Conservation (phyloP, 2,888 invertebrate genomes). For the Tipula lateralis region DNA sequence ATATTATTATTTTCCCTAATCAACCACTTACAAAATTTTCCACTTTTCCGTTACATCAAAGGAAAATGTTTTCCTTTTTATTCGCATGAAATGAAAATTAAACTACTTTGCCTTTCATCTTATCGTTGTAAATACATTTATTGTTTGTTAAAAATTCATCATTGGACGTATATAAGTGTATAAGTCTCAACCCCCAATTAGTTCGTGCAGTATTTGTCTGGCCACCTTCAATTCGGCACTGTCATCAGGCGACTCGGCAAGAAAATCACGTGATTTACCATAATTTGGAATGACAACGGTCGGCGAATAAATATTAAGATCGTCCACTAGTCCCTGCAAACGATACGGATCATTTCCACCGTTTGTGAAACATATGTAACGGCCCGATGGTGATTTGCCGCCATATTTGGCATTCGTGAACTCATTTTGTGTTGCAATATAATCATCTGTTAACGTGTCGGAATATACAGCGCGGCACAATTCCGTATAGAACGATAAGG, state of each 20-base stretch:
- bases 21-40: background rate
- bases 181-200: background rate
- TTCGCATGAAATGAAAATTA: background rate
- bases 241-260: background rate
- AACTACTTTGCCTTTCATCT: background rate
- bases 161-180: background rate
- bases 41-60: background rate
- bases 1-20: conserved; percentile 1
- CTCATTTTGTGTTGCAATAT: background rate
- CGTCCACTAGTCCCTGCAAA: background rate
- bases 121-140: background rate
- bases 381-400: background rate
- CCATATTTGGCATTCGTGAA: background rate
- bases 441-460: background rate
- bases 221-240: background rate
- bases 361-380: background rate
- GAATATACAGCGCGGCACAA: background rate
- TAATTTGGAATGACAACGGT: background rate
- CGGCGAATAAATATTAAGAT: background rate
- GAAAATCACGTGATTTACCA: background rate
- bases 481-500: background rate
- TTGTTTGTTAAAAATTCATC: background rate
- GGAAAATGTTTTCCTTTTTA: background rate
- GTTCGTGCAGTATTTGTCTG: background rate
- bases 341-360: conserved; percentile 14